Base-by-base conservation (phyloP, 1,140 invertebrate species). In the Drosophila athabasca region DNA sequence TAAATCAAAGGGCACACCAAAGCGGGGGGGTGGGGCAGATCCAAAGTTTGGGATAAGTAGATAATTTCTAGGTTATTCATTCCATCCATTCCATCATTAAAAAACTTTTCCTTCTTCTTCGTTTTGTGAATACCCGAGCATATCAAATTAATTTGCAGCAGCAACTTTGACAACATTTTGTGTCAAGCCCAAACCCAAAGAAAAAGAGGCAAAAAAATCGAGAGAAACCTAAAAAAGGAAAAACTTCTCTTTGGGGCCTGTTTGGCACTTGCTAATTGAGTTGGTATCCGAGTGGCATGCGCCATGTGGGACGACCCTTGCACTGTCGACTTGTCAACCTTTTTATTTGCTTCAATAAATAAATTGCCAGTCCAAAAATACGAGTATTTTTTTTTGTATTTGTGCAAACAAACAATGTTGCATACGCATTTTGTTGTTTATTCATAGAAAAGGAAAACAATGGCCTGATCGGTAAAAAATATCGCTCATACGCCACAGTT, bases 191-290 rank as follows among this genome's bases (percentile, higher is more conserved):
- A 46, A 11, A n/a, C 17, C 17, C 17, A 19, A 19, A 19, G 17
- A 19, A 19, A 19, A 19, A 19, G 17, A 19, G 17, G 17, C 17
- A 19, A 19, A 1, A 19, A 19, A 19, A 19, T 1, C 0, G 17
- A 19, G 17, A 1, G 39, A 22, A 13, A 39, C 8, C 29, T 2
- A 39, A 39, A 11, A 3, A 11, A 39, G 29, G 19, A 13, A 43
- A 57, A 57, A 75, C 53, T 66, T 62, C 35, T 52, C 35, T 50
- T 24, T 62, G 67, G 50, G 57, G 43, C 59, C 70, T 51, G 29
- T 64, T 64, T 73, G 65, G 65, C 67, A 70, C 67, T 70, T 70
- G 67, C 67, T 70, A 70, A 70, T 70, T 70, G 64, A 70, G 67
- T 70, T 70, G 35, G 35, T 69, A 51, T 53, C 52, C 15, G 44